Percentiles rank a stretch among this genome's conserved stretches.
phyloP scores from a whole-genome alignment of 2,888 invertebrate species.

The Carterocephalus palaemon region DNA sequence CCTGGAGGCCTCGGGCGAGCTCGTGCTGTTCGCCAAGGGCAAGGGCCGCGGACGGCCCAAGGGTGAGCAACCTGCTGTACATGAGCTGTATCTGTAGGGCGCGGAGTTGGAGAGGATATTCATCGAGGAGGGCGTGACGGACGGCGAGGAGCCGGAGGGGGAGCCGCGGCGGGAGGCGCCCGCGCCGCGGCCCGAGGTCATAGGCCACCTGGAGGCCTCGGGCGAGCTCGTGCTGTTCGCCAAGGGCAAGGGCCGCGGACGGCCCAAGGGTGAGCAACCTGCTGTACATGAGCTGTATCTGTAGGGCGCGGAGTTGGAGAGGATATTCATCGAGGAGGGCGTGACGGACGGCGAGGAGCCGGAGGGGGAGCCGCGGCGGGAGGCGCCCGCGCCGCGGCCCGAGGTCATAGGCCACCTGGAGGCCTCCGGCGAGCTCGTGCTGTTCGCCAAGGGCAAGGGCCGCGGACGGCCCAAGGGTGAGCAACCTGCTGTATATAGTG shows the following conservation, averaged over 20 bases:
- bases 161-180: slow-evolving; percentile 42
- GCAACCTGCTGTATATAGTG: background rate
- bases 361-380: slow-evolving; percentile 52
- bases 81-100: too few relatives aligned
- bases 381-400: slow-evolving; percentile 44
- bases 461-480: slow-evolving; percentile 55
- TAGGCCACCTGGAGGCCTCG: slow-evolving; percentile 82
- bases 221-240: slow-evolving; percentile 82
- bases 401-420: slow-evolving; percentile 84
- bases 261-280: slow-evolving; percentile 69
- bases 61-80: slow-evolving; percentile 52
- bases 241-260: slow-evolving; percentile 75
- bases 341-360: slow-evolving; percentile 81
- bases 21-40: slow-evolving; percentile 79
- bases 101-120: slow-evolving; percentile 87
- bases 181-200: slow-evolving; percentile 73
- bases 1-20: slow-evolving; percentile 81
- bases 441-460: slow-evolving; percentile 78
- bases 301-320: slow-evolving; percentile 86
- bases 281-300: too few relatives aligned
- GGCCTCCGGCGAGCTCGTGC: slow-evolving; percentile 81
- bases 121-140: slow-evolving; percentile 84
- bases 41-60: slow-evolving; percentile 78
- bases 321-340: slow-evolving; percentile 85
- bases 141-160: slow-evolving; percentile 76